Conservation (phyloP, 2,113 vertebrate genomes). For the Phrynocephalus versicolor region DNA sequence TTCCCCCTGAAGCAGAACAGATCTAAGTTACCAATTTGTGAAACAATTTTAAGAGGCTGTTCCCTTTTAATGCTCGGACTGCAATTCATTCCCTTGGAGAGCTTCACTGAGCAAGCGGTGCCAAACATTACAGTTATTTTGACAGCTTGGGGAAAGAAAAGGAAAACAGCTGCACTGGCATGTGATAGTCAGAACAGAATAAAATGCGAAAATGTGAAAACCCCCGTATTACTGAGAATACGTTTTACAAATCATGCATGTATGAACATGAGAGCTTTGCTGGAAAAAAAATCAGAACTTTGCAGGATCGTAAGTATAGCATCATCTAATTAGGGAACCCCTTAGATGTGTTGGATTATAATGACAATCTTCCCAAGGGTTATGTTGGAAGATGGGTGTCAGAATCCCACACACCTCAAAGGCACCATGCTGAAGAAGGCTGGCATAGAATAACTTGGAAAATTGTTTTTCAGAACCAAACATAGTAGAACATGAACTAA, state of each 20-base stretch:
- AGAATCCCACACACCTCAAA: no score
- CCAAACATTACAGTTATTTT: not conserved
- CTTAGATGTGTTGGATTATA: not conserved
- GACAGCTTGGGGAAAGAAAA: not conserved
- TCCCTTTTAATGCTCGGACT: conserved; percentile 8
- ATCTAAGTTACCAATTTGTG: conserved; percentile 2
- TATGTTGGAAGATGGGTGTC: no score
- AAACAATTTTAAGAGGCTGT: conserved; percentile 16
- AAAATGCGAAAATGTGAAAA: not conserved
- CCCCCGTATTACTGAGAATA: not conserved
- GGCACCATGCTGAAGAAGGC: no score
- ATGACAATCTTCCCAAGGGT: not conserved
- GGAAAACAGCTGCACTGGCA: not conserved
- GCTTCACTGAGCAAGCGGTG: not conserved
- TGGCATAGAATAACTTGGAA: no score
- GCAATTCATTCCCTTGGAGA: conserved; percentile 3
- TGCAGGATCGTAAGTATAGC: no score
- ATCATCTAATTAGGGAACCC: not conserved
- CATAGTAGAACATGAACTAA: no score
- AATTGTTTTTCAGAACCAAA: no score
- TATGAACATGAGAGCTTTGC: no score
- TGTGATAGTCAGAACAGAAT: not conserved
- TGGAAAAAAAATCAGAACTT: no score
- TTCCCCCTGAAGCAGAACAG: not conserved
- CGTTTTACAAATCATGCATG: not conserved